Evolutionary conservation across 2,888 invertebrate genomes (phyloP), one percentile per base, ranked within the genome.

Genomic region (Tubulanus polymorphus): DNA sequence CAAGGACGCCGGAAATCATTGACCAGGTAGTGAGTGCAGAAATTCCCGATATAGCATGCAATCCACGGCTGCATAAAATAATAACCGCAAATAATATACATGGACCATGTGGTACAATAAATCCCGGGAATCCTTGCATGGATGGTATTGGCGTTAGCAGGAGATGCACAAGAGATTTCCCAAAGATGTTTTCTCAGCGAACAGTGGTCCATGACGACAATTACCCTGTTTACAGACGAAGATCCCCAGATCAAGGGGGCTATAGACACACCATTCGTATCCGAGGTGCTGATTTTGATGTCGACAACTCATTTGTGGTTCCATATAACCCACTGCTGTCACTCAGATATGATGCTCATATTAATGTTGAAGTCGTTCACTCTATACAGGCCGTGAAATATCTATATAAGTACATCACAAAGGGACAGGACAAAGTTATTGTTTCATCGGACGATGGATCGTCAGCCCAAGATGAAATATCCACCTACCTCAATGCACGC

Each of bases 401-500:
- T 0, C 75, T 79, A 6, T 23, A 78, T 78, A 67, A 79, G 64
- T 81, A 80, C 65, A 72, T 80, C 29, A 76, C 69, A 49, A 80
- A 80, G 73, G 76, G 76, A 28, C 47, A 48, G 25, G 63, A 68
- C 45, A 29, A 35, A 45, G 52, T 60, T 18, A 53, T 55, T 46
- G 30, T 41, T 41, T 48, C 41, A 5, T 12, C 35, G 6, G 5
- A 18, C 23, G 41, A 41, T 41, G 41, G 41, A 15, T 8, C 41
- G n/a, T 8, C 41, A 8, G 15, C 23, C 5, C 41, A 8, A 5
- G 60, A 64, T 64, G 72, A 75, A 63, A 56, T 72, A 15, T 52
- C 61, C 78, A 78, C 51, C 32, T 73, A 53, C 64, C 63, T 62
- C 54, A 52, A 53, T 30, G 73, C 72, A 28, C 27, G 74, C 45